Conservation (phyloP, 1,140 invertebrate species). For the Macrobrachium rosenbergii region DNA sequence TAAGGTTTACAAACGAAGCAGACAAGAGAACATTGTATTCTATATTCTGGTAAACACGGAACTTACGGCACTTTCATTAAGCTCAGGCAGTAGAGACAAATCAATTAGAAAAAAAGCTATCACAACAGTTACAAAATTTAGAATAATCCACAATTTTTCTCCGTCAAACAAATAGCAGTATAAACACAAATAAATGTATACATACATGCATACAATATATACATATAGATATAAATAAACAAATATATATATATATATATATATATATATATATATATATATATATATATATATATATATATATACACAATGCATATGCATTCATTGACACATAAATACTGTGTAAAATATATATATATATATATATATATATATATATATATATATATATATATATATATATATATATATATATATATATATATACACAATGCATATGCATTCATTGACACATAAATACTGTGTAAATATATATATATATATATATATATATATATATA, state of each 20-base stretch:
- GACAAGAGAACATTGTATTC: too few species aligned
- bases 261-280: conserved; percentile 22
- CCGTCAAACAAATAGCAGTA: too few species aligned
- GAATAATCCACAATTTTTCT: too few species aligned
- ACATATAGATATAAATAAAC: too few species aligned
- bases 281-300: conserved; percentile 7
- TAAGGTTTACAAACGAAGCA: too few species aligned
- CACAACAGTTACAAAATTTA: too few species aligned
- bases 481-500: not conserved
- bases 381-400: not conserved
- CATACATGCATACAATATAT: not conserved
- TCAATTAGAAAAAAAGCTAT: too few species aligned
- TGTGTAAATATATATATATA: not conserved
- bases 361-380: conserved; percentile 19
- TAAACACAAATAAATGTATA: not conserved
- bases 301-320: not conserved
- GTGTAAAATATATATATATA: not conserved
- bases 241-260: not conserved
- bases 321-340: not conserved
- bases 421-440: not conserved
- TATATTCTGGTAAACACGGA: too few species aligned
- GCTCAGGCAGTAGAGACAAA: too few species aligned
- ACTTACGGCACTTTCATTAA: too few species aligned
- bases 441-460: not conserved
- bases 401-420: not conserved